Evolutionary conservation across 2,888 invertebrate genomes (phyloP).

Genomic region (Xestia c-nigrum): DNA sequence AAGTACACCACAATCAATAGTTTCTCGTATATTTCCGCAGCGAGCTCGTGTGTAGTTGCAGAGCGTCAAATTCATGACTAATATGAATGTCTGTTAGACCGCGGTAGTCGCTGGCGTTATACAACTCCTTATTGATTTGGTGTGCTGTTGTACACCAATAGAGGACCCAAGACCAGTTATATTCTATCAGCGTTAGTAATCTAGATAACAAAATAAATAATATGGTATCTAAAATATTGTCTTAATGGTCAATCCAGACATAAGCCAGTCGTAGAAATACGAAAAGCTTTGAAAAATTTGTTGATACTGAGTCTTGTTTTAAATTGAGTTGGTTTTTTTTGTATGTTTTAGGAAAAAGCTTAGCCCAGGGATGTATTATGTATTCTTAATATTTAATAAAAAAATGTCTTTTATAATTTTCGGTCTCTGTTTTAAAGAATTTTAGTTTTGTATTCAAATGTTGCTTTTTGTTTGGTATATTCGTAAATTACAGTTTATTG

Average conservation of each 20-base stretch:
- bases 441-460: neutral
- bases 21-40: constrained; percentile 33
- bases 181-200: neutral
- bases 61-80: constrained; percentile 88
- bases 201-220: neutral
- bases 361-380: neutral
- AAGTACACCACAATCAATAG: constrained; percentile 45
- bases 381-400: neutral
- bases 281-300: neutral
- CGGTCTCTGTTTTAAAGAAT: neutral
- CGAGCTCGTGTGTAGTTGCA: constrained; percentile 80
- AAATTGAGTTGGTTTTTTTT: neutral
- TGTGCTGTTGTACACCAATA: neutral
- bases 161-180: neutral
- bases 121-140: constrained; percentile 66
- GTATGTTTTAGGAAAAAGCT: neutral
- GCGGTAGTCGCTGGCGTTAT: constrained; percentile 68
- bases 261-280: neutral
- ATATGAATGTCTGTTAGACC: constrained; percentile 87
- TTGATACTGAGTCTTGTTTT: neutral
- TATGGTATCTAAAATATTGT: neutral
- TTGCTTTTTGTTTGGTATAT: neutral
- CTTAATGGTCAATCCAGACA: neutral
- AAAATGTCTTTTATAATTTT: neutral
- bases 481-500: too few species aligned